These are phyloP conservation scores for Rhizomys pruinosus DNA, from an alignment of 2,113 vertebrate genomes.

Conservation along the genomic window DNA sequence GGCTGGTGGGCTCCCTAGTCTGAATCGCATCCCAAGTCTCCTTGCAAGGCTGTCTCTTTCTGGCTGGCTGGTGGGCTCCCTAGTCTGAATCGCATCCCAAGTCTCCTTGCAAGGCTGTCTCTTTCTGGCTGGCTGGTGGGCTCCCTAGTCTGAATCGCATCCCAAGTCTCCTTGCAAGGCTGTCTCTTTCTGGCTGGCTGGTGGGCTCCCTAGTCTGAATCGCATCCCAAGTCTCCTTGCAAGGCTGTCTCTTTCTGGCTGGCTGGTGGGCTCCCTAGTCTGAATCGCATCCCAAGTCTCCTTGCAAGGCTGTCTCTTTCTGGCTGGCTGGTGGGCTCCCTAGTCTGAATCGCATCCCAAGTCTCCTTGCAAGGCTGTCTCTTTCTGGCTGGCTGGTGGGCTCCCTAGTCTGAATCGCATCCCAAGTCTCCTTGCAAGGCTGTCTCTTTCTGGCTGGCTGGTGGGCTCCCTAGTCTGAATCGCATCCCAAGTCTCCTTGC, in stretches of 20 bases:
- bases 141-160: conserved; percentile 24
- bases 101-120: background rate
- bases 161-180: background rate
- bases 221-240: conserved; percentile 5
- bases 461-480: conserved; percentile 8
- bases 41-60: background rate
- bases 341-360: conserved; percentile 33
- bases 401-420: conserved; percentile 24
- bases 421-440: background rate
- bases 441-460: conserved; percentile 1
- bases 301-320: background rate
- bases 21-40: conserved; percentile 25
- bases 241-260: conserved; percentile 13
- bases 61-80: background rate
- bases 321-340: background rate
- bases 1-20: background rate
- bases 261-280: background rate
- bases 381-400: background rate
- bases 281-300: conserved; percentile 25
- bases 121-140: background rate
- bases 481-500: conserved; percentile 5
- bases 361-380: background rate
- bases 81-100: conserved; percentile 33
- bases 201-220: conserved; percentile 8
- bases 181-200: conserved; percentile 1